Base-by-base conservation (phyloP, 1,140 invertebrate genomes). In the Cheumatopsyche charites region DNA sequence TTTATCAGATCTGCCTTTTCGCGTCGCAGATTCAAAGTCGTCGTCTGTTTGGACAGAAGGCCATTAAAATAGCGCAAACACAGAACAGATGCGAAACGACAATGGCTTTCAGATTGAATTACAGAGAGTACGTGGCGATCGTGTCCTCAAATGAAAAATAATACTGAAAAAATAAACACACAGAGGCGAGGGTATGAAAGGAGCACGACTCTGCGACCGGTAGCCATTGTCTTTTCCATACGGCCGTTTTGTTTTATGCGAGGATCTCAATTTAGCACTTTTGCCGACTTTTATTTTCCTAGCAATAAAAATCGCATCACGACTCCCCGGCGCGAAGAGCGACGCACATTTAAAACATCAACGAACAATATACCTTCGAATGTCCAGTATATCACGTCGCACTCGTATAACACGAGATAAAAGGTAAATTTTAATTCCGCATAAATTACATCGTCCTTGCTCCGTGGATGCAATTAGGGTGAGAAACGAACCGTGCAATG, bases 201-300 rank as follows among this genome's bases (percentile, higher is more conserved):
- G 47, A 52, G 9, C 47, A 52, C 47, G 47, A 17, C 19, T 17
- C 47, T 13, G 19, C 7, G n/a, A 52, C n/a, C 47, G 45, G 12
- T 17, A 47, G 47, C 47, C 47, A 19, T 52, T 52, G 47, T 52
- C 47, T 52, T 17, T 52, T 45, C 17, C n/a, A 36, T 36, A 36
- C 29, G n/a, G n/a, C n/a, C n/a, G n/a, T n/a, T n/a, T n/a, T n/a
- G n/a, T n/a, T 36, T 4, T 36, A 17, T 52, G 19, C 45, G n/a
- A 19, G 47, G 47, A 52, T 17, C 47, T 52, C 47, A 52, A 52
- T 52, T 52, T 52, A 52, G 47, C 47, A 17, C 47, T 5, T 52
- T 52, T 52, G 47, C 19, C 19, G 13, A 17, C n/a, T 19, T 17
- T 52, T 52, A 52, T 17, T 52, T 52, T 19, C 19, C 15, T 52